Conservation (phyloP, 2,797 vertebrate species). For the Sebastolobus altivelis region DNA sequence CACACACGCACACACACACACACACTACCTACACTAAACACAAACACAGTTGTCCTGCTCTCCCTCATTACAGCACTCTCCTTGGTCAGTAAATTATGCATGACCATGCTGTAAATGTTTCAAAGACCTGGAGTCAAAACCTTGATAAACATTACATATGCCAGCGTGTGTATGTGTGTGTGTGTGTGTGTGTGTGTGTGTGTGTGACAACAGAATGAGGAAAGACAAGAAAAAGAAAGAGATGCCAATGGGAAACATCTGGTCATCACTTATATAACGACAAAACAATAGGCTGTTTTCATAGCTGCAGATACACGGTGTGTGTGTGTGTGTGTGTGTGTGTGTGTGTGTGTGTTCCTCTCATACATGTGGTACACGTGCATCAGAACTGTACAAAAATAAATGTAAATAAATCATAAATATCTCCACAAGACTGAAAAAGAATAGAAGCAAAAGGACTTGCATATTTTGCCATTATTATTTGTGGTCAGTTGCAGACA, state of each 20-base stretch:
- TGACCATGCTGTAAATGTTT: conserved; percentile 77
- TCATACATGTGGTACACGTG: conserved; percentile 14
- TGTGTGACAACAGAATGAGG: conserved; percentile 27
- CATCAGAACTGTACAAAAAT: conserved; percentile 3
- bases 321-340: conserved; percentile 19
- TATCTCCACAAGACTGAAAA: neutral
- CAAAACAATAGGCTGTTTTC: conserved; percentile 68
- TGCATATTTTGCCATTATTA: neutral
- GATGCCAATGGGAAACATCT: conserved; percentile 78
- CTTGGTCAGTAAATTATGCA: conserved; percentile 73
- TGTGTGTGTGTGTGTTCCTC: conserved; percentile 20
- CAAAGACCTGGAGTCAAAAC: conserved; percentile 54
- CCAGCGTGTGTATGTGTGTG: conserved; percentile 14
- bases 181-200: conserved; percentile 24
- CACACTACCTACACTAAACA: conserved; percentile 37
- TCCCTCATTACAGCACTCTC: conserved; percentile 35
- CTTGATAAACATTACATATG: conserved; percentile 39
- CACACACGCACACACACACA: conserved; percentile 13
- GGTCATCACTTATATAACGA: conserved; percentile 69
- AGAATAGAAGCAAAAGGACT: neutral
- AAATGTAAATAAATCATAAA: neutral
- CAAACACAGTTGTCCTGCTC: conserved; percentile 48
- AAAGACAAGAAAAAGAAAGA: conserved; percentile 52
- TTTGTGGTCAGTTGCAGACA: neutral
- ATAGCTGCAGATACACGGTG: conserved; percentile 32